These are phyloP conservation scores for Tretioscincus oriximinensis DNA, from an alignment of 2,113 vertebrate genomes.

Conservation along the genomic window DNA sequence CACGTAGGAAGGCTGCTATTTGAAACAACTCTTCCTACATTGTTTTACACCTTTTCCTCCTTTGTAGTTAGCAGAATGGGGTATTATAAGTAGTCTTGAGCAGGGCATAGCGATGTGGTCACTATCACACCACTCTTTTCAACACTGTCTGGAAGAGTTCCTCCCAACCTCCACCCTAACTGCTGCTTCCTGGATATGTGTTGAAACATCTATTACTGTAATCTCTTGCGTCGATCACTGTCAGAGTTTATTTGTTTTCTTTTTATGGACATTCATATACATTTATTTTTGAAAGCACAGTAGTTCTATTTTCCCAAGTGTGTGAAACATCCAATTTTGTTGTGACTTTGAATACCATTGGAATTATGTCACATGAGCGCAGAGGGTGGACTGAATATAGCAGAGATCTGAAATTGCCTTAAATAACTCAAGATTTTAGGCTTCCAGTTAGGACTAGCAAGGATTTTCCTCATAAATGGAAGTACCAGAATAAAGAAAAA, in stretches of 20 bases:
- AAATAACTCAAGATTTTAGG: not conserved
- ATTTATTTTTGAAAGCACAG: not conserved
- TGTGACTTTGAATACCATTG: not conserved
- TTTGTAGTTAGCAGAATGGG: too few species aligned
- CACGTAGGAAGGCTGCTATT: too few species aligned
- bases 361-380: not conserved
- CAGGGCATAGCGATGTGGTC: not conserved
- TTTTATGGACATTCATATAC: too few species aligned
- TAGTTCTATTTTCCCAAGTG: not conserved
- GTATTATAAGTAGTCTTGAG: too few species aligned
- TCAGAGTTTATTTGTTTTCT: not conserved
- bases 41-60: too few species aligned
- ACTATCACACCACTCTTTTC: not conserved
- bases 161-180: not conserved
- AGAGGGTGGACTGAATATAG: not conserved
- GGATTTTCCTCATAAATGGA: not conserved
- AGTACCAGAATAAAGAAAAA: too few species aligned
- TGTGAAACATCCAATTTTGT: not conserved
- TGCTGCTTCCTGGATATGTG: not conserved
- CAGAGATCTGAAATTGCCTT: not conserved
- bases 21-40: too few species aligned
- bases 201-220: not conserved
- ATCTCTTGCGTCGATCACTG: not conserved
- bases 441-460: not conserved
- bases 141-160: not conserved